phyloP scores from a whole-genome alignment of 2,797 vertebrate genomes.

The Acanthis flammea region DNA sequence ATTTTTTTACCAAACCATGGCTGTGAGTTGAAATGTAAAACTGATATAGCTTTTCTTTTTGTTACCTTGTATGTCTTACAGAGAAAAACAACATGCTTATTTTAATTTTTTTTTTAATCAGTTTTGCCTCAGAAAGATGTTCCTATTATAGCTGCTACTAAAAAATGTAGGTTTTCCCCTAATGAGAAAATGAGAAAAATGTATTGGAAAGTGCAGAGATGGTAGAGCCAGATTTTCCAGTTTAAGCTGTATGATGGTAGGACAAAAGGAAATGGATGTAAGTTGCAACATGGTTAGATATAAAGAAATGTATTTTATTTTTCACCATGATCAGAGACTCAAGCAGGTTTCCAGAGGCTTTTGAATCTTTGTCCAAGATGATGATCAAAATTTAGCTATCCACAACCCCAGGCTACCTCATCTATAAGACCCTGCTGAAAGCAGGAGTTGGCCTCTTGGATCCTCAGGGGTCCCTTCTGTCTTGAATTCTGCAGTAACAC shows the following conservation, averaged over 20 bases:
- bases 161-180: background rate
- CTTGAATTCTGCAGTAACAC: background rate
- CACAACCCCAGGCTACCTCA: rapidly evolving
- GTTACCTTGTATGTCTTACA: background rate
- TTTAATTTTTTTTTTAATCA: background rate
- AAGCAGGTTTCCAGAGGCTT: background rate
- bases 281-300: background rate
- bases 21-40: background rate
- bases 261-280: background rate
- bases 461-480: background rate
- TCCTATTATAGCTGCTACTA: background rate
- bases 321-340: background rate
- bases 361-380: background rate
- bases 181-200: background rate
- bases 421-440: background rate
- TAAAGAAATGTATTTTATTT: background rate
- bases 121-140: background rate
- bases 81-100: background rate
- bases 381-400: background rate
- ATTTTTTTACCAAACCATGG: background rate
- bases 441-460: background rate
- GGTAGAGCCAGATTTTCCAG: background rate
- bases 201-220: background rate
- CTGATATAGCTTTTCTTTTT: background rate
- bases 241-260: background rate